Percentiles rank a stretch among this genome's conserved stretches.
Conservation (phyloP, 2,113 vertebrate genomes). For the Apaloderma vittatum region DNA sequence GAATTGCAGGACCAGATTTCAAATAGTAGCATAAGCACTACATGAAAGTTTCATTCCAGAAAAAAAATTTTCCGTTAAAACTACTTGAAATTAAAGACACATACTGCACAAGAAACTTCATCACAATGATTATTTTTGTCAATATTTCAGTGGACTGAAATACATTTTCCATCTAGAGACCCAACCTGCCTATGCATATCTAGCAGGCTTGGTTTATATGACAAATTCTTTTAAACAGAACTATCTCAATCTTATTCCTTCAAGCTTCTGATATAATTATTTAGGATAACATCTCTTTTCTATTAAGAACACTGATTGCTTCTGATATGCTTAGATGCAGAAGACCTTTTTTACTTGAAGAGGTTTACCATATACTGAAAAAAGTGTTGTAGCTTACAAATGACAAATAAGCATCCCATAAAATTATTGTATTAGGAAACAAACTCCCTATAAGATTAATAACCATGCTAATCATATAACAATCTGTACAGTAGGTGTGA, state of each 20-base stretch:
- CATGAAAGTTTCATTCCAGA: background rate
- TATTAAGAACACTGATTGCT: background rate
- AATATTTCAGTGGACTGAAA: background rate
- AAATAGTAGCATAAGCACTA: background rate
- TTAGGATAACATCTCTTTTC: background rate
- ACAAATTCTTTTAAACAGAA: background rate
- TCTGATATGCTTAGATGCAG: background rate
- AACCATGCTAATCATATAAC: background rate
- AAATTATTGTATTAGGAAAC: background rate
- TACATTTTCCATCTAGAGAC: background rate
- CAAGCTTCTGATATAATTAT: background rate
- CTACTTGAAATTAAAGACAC: background rate
- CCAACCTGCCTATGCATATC: background rate
- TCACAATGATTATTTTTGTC: background rate
- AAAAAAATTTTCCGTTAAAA: background rate
- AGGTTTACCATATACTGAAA: background rate
- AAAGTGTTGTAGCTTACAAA: background rate
- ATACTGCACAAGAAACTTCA: background rate
- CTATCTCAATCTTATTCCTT: background rate
- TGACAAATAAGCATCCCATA: background rate
- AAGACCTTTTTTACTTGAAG: background rate
- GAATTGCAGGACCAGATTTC: background rate
- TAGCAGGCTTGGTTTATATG: background rate
- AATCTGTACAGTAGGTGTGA: background rate
- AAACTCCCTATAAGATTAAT: background rate